These are phyloP conservation scores for Chaetops frenatus DNA, from an alignment of 2,113 vertebrate genomes.

Conservation along the genomic window DNA sequence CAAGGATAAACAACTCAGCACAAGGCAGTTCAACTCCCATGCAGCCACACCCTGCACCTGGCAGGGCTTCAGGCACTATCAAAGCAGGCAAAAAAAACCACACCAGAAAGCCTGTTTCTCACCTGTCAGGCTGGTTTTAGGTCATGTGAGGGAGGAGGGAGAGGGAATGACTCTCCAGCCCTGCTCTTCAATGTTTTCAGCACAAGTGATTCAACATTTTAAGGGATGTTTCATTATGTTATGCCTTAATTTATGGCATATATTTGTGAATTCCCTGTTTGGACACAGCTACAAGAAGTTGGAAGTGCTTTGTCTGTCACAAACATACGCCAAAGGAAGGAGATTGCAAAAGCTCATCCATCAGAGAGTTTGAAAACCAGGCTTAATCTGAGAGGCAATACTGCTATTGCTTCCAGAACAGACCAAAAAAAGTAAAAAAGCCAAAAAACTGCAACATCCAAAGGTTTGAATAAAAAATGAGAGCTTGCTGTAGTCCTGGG, in stretches of 20 bases:
- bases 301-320: neutral
- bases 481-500: neutral
- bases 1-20: slow-evolving; percentile 23
- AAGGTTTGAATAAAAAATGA: neutral
- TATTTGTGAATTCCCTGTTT: neutral
- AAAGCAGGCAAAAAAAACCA: slow-evolving; percentile 15
- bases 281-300: neutral
- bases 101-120: slow-evolving; percentile 49
- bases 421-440: neutral
- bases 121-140: slow-evolving; percentile 38
- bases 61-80: neutral
- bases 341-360: neutral
- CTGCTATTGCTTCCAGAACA: neutral
- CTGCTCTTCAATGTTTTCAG: neutral
- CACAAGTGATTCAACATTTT: neutral
- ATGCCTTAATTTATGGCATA: neutral
- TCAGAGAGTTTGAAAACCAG: neutral
- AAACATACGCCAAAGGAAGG: neutral
- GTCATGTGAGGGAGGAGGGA: neutral
- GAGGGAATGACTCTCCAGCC: neutral
- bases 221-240: neutral
- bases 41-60: slow-evolving; percentile 51
- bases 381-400: neutral
- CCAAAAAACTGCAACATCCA: neutral
- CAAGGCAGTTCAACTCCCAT: slow-evolving; percentile 14